A percentile compares a stretch with the other conserved stretches of the same genome.
Evolutionary conservation across 2,888 invertebrate genomes (phyloP).

Genomic region (Syrista parreyssii): DNA sequence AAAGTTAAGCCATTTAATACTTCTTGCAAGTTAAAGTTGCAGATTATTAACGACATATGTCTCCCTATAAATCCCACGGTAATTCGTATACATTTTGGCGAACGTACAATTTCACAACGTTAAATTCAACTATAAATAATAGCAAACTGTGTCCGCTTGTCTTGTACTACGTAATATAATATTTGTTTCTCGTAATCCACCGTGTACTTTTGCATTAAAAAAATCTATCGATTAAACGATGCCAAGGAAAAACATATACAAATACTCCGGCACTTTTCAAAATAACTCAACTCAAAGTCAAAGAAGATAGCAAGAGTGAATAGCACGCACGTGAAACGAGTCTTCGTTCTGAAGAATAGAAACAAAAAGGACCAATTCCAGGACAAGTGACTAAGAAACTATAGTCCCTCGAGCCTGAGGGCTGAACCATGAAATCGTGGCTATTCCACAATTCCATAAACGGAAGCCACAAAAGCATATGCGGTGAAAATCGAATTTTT

Average conservation of each 20-base stretch:
- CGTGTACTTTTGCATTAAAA: not conserved
- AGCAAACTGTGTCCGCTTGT: not conserved
- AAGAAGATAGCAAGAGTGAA: not conserved
- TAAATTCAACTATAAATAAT: not conserved
- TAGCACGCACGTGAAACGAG: not conserved
- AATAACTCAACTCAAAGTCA: too few species aligned
- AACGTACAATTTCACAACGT: not conserved
- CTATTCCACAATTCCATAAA: not conserved
- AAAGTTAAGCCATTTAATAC: not conserved
- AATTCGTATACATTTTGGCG: not conserved
- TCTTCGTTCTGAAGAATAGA: not conserved
- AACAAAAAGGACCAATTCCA: not conserved
- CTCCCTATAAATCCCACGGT: not conserved
- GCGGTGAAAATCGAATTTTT: constrained; percentile 36
- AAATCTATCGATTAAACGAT: not conserved
- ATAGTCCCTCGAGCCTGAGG: not conserved
- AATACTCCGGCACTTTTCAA: not conserved
- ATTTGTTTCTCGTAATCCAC: not conserved
- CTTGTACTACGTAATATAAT: not conserved
- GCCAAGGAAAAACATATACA: not conserved
- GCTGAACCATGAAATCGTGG: not conserved
- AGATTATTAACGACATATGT: not conserved
- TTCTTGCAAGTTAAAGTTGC: not conserved
- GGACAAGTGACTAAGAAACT: not conserved
- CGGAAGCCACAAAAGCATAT: not conserved